Evolutionary conservation across 2,888 invertebrate genomes (phyloP).

Genomic region (Tetranychus truncatus): DNA sequence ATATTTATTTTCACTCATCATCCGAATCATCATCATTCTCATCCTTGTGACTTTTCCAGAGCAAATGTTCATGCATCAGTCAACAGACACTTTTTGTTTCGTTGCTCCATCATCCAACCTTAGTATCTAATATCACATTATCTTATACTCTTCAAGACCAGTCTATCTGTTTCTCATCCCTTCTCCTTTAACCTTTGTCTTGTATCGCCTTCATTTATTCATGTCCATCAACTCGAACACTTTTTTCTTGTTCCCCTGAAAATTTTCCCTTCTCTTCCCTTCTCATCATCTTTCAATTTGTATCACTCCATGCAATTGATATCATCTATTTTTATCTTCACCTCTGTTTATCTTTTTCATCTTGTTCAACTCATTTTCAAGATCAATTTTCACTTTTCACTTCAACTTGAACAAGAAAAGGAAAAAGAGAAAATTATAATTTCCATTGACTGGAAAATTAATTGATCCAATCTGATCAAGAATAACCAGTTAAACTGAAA

Average conservation of each 20-base stretch:
- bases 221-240: not conserved
- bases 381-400: too few species aligned
- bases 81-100: not conserved
- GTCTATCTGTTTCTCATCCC: slow-evolving; percentile 3
- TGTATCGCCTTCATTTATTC: not conserved
- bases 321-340: too few species aligned
- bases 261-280: slow-evolving; percentile 17
- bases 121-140: not conserved
- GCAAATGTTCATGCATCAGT: not conserved
- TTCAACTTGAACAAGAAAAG: too few species aligned
- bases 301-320: too few species aligned
- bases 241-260: not conserved
- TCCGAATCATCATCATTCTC: not conserved
- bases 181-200: not conserved
- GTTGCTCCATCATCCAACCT: not conserved
- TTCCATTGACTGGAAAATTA: too few species aligned
- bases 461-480: too few species aligned
- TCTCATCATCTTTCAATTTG: too few species aligned
- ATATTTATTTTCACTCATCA: not conserved
- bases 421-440: too few species aligned
- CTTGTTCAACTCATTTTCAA: too few species aligned
- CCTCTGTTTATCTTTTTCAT: too few species aligned
- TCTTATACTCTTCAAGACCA: not conserved
- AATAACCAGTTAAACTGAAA: too few species aligned
- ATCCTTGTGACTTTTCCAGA: not conserved